Percentiles rank a stretch among this genome's conserved stretches.
These are phyloP conservation scores for Mirza zaza DNA, from an alignment of 2,113 vertebrate genomes.

Conservation along the genomic window DNA sequence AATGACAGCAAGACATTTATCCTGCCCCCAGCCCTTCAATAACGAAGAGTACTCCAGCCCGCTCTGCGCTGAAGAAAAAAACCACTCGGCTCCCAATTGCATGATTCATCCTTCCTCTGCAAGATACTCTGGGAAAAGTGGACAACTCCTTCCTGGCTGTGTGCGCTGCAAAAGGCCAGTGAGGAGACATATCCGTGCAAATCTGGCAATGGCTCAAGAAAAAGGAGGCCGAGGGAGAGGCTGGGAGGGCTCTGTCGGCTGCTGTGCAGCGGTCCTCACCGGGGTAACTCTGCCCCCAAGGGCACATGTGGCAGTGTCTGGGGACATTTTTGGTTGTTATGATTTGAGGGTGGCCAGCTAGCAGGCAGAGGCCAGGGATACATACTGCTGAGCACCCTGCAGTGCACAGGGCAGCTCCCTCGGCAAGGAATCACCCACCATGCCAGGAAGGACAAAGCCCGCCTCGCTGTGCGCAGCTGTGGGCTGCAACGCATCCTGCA, in stretches of 20 bases:
- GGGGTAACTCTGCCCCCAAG: background rate
- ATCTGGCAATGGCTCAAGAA: background rate
- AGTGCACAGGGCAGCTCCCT: background rate
- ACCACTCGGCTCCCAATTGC: background rate
- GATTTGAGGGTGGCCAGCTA: background rate
- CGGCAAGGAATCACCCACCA: rapidly evolving
- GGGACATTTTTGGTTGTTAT: background rate
- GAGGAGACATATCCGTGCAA: background rate
- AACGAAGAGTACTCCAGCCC: background rate
- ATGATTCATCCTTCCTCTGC: background rate
- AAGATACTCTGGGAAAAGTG: background rate
- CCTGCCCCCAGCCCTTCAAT: background rate
- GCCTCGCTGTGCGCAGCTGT: background rate
- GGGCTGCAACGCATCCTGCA: background rate
- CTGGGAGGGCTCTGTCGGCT: too few relatives aligned
- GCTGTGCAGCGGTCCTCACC: background rate
- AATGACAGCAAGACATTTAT: background rate
- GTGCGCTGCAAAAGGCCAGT: background rate
- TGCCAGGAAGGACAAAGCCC: rapidly evolving
- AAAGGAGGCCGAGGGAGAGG: background rate
- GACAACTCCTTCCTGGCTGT: background rate
- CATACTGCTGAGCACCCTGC: background rate
- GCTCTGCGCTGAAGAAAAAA: background rate
- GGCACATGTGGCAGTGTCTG: background rate
- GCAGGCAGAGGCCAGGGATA: background rate